Evolutionary conservation across 2,888 invertebrate species (phyloP), one percentile per base, ranked within the genome.

Genomic region (Trichopria drosophilae): DNA sequence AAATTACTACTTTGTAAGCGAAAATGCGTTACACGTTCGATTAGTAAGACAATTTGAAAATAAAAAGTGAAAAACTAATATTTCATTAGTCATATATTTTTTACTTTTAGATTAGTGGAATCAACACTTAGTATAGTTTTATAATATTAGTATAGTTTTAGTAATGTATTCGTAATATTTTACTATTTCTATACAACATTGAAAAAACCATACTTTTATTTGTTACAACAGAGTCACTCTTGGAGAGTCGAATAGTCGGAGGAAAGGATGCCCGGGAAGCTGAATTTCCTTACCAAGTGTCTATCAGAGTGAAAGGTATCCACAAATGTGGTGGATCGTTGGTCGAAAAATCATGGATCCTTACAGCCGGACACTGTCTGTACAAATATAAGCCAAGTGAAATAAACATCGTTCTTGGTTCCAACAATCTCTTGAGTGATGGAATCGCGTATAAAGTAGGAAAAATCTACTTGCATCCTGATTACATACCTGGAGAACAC

Each of bases 291-390:
- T 62, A 61, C 32, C 58, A 59, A 24, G 57, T 47, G 5, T 63
- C 63, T 6, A 13, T 63, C 12, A 54, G 59, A n/a, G 39, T 56
- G 10, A 12, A 35, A n/a, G 59, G 59, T 6, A 15, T 16, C 29
- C 61, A 63, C 31, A 50, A 51, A 23, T 62, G 62, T 40, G 62
- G 60, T 16, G 61, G 60, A 35, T 59, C 61, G 10, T 29, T 62
- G 16, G 6, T 64, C 10, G 57, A 55, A 36, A 28, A 56, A 20
- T 36, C 51, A 28, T 63, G 60, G 59, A 51, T 63, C 7, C 36
- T 62, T 10, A 64, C 60, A 3, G 60, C 59, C 4, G 55, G 53
- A 19, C 57, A 59, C 39, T 62, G 61, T 48, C 39, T 59, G 6
- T 22, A 36, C 6, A 61, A 61, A 19, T 46, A 53, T 35, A 12